Conservation (phyloP, 2,888 invertebrate genomes). For the Germaria angustata region DNA sequence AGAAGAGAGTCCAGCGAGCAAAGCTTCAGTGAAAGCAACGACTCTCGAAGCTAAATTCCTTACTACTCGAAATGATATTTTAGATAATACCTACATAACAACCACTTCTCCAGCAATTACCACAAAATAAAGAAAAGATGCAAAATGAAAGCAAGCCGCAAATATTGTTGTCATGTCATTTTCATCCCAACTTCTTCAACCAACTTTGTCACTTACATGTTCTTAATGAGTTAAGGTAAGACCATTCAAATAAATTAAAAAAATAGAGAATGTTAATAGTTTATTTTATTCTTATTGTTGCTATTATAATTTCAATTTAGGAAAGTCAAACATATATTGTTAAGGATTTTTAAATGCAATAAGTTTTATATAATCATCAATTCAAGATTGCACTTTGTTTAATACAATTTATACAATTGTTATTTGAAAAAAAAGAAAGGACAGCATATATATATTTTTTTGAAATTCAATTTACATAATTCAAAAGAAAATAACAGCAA, state of each 20-base stretch:
- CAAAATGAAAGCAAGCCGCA: background rate
- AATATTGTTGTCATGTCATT: background rate
- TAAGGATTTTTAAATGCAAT: conserved; percentile 16
- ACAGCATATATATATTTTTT: too few relatives aligned
- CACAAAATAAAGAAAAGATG: background rate
- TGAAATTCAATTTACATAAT: too few relatives aligned
- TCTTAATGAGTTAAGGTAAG: conserved; percentile 8
- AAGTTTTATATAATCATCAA: background rate
- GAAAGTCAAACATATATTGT: conserved; percentile 33
- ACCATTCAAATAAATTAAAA: background rate
- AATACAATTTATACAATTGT: background rate
- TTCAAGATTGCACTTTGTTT: background rate
- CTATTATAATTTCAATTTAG: conserved; percentile 34
- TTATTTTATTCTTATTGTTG: conserved; percentile 16
- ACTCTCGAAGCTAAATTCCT: conserved; percentile 79
- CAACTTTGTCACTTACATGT: background rate
- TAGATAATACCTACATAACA: background rate
- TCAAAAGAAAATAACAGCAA: too few relatives aligned
- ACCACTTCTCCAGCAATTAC: background rate
- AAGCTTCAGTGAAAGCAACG: conserved; percentile 80
- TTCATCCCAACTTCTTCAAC: background rate
- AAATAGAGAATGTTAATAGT: conserved; percentile 19
- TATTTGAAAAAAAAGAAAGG: background rate
- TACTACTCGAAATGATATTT: background rate
- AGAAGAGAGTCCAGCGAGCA: conserved; percentile 80